phyloP scores from a whole-genome alignment of 2,797 vertebrate species.

The Ciconia nigra region DNA sequence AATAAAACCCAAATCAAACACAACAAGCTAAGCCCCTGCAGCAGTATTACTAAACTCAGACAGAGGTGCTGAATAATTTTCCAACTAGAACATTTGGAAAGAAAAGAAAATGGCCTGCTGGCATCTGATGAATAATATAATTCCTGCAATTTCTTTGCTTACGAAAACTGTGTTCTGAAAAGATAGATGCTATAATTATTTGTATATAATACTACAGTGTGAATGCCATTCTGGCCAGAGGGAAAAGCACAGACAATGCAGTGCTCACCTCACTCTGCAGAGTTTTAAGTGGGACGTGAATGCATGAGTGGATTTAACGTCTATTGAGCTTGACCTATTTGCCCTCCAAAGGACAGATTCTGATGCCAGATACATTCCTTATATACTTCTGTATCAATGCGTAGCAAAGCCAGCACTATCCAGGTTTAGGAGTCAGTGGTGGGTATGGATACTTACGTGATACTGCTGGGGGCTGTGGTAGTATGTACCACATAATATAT shows the following conservation, averaged over 20 bases:
- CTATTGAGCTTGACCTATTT: neutral
- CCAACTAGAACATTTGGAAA: neutral
- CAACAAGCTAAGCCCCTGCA: neutral
- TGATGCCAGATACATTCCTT: neutral
- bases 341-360: neutral
- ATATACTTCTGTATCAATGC: neutral
- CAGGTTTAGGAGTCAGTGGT: neutral
- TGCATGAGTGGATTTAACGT: neutral
- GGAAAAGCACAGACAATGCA: neutral
- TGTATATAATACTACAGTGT: neutral
- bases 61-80: neutral
- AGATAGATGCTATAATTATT: neutral
- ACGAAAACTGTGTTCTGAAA: neutral
- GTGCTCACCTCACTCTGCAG: accelerated
- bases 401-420: neutral
- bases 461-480: neutral
- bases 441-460: neutral
- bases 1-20: neutral
- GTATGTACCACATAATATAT: too few relatives aligned
- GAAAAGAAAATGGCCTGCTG: neutral
- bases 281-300: neutral
- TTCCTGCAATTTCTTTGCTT: neutral
- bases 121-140: neutral
- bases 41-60: neutral
- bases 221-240: neutral